Conservation (phyloP, 2,113 vertebrate genomes). For the Probosciger aterrimus region DNA sequence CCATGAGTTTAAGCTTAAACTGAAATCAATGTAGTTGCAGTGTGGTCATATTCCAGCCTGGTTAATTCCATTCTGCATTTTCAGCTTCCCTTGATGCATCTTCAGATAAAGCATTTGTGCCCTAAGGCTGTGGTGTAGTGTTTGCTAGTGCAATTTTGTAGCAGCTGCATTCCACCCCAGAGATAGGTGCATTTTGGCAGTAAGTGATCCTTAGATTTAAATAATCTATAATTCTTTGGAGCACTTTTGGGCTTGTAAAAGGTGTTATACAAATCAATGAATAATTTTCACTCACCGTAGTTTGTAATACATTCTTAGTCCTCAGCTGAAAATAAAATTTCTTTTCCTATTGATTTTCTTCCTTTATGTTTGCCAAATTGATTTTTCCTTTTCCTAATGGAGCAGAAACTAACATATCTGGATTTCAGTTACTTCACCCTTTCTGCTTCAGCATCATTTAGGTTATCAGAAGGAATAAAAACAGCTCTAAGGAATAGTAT, state of each 20-base stretch:
- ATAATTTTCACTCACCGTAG: constrained; percentile 74
- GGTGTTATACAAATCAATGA: constrained; percentile 76
- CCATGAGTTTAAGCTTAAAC: neutral
- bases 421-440: constrained; percentile 72
- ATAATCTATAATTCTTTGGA: constrained; percentile 71
- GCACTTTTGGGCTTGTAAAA: constrained; percentile 72
- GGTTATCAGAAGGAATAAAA: constrained; percentile 35
- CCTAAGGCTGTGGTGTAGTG: neutral
- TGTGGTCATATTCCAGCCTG: constrained; percentile 8
- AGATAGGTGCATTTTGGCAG: constrained; percentile 1
- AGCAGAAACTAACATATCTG: constrained; percentile 70
- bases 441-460: constrained; percentile 51
- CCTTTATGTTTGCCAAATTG: constrained; percentile 76
- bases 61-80: constrained; percentile 48
- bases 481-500: constrained; percentile 2
- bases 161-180: neutral
- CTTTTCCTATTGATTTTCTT: constrained; percentile 79
- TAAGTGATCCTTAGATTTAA: constrained; percentile 37
- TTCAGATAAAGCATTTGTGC: constrained; percentile 25
- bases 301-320: constrained; percentile 74
- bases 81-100: constrained; percentile 17
- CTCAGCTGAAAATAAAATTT: constrained; percentile 77
- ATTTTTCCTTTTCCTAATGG: constrained; percentile 79
- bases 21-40: neutral
- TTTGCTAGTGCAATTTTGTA: neutral